A percentile compares a stretch with the other conserved stretches of the same genome.
phyloP scores from a whole-genome alignment of 92 coral and sea anemone species.

The Phymanthus crucifer region DNA sequence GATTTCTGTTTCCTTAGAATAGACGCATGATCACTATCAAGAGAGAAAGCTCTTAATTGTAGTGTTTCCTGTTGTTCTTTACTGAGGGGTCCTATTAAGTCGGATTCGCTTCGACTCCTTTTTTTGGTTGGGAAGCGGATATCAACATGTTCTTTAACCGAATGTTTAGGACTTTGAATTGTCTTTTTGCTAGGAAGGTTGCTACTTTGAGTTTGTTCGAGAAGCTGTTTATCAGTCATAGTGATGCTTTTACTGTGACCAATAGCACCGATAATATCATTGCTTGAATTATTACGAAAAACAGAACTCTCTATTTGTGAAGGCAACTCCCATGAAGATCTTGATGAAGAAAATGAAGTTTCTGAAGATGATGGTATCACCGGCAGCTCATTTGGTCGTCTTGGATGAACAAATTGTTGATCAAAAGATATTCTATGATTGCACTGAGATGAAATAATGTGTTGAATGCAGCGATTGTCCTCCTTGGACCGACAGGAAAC shows the following conservation, averaged over 20 bases:
- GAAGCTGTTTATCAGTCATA: not conserved
- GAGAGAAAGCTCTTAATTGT: not conserved
- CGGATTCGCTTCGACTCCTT: constrained; percentile 4
- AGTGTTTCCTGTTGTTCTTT: not conserved
- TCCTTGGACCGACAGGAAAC: constrained; percentile 4
- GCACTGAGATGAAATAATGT: not conserved
- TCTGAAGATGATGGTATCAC: not conserved
- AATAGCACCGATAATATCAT: too few species aligned
- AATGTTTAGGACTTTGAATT: constrained; percentile 3
- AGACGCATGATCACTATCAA: not conserved
- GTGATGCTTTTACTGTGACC: not conserved
- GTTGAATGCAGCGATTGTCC: not conserved
- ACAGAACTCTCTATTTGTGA: not conserved
- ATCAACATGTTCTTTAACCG: constrained; percentile 19
- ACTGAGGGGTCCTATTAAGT: not conserved
- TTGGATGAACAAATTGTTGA: not conserved
- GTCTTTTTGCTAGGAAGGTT: not conserved
- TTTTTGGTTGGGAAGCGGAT: constrained; percentile 4
- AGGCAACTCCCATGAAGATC: not conserved
- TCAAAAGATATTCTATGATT: not conserved
- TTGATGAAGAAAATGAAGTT: not conserved
- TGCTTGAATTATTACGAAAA: not conserved
- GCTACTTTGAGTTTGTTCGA: constrained; percentile 3
- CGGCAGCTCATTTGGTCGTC: not conserved
- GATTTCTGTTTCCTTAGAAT: not conserved